Evolutionary conservation across 1,140 invertebrate genomes (phyloP).

Genomic region (Drosophila hydei): DNA sequence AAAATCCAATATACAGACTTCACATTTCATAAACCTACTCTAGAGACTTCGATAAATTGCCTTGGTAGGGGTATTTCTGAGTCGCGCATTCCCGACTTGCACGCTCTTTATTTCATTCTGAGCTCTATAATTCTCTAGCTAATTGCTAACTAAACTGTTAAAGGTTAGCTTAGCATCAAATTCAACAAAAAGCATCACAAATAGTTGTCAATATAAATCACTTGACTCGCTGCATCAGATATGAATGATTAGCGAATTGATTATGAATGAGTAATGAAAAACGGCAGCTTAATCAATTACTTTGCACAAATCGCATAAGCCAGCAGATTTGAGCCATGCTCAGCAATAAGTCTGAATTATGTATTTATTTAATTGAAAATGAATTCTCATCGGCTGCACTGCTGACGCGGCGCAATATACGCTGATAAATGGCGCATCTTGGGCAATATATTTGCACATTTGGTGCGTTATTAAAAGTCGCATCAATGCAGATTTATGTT

Average conservation of each 20-base stretch:
- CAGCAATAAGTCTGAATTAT: slow-evolving; percentile 1
- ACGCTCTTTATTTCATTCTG: too few species aligned
- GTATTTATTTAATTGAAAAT: slow-evolving; percentile 53
- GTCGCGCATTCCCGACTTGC: too few species aligned
- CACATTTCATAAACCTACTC: too few species aligned
- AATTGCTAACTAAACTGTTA: too few species aligned
- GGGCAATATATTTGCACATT: slow-evolving; percentile 53
- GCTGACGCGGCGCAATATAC: slow-evolving; percentile 22
- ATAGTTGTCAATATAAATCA: too few species aligned
- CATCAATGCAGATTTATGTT: slow-evolving; percentile 49
- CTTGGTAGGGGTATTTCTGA: too few species aligned
- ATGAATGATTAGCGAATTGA: neutral
- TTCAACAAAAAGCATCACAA: too few species aligned
- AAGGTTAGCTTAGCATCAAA: too few species aligned
- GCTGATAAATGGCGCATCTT: slow-evolving; percentile 1
- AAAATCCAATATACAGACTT: too few species aligned
- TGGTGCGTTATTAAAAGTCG: slow-evolving; percentile 49
- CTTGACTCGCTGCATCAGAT: too few species aligned
- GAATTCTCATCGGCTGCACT: slow-evolving; percentile 28
- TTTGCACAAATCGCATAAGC: neutral
- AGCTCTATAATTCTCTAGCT: too few species aligned
- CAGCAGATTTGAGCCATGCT: neutral
- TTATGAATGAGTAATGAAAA: neutral
- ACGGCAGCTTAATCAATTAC: neutral
- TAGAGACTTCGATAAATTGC: too few species aligned